Base-by-base conservation (phyloP, 2,797 vertebrate species). In the Halcyon leucocephala region DNA sequence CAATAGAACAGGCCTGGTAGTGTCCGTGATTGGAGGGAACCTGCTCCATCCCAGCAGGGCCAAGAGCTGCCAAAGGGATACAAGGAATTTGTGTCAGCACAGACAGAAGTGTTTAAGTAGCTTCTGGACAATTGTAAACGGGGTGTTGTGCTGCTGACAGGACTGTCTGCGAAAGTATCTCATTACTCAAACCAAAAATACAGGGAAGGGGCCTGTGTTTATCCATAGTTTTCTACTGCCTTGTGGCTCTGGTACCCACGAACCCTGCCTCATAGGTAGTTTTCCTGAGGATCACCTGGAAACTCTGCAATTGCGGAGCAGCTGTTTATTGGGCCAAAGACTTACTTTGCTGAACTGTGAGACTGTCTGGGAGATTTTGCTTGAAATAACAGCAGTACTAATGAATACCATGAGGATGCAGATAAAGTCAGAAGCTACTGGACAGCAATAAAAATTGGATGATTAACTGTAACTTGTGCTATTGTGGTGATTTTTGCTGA, bases 111-210 rank as follows among this genome's bases (percentile, higher is more conserved):
- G 10, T 52, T 74, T 44, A 66, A 54, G 8, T 61, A 12, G 21
- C 49, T 95, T 71, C 70, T 89, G 58, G 35, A 41, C 31, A 66
- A 18, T 22, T 78, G n/a, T 22, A 9, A 8, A 12, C 18, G 10
- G 24, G 71, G 12, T 22, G 7, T 55, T 48, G 11, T 46, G 13
- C 8, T 41, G 6, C 44, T 0, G 0, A 35, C n/a, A 20, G 22
- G n/a, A 28, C 35, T 5, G 20, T 35, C 11, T 55, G 37, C 52
- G 44, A 37, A 72, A 84, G 12, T 9, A 15, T 42, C 13, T 54
- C 48, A 8, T 31, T 77, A 4, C 14, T 93, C n/a, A 18, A 19
- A 85, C 52, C 17, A 49, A 14, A 73, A 60, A 31, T 24, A 12
- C 1, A 37, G 42, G 24, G 14, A 42, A 58, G 39, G 48, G 19